phyloP scores from a whole-genome alignment of 2,888 invertebrate genomes.

The Tuberolachnus salignus region DNA sequence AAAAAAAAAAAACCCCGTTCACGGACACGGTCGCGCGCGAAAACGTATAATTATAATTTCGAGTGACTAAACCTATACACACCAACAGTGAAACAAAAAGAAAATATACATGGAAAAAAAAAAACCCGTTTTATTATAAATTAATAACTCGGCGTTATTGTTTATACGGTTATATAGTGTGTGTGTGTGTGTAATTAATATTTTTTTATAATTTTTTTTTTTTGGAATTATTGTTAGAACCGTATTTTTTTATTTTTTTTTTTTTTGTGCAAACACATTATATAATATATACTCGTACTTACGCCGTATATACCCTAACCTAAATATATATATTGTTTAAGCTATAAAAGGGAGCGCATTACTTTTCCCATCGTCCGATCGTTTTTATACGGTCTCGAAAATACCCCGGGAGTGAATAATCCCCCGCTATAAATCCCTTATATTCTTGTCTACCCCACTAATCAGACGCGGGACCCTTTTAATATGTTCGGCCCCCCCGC shows the following conservation, averaged over 20 bases:
- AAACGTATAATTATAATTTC: too few relatives aligned
- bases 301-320: too few relatives aligned
- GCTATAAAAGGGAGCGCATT: constrained; percentile 15
- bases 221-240: not conserved
- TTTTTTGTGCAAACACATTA: constrained; percentile 33
- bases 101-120: too few relatives aligned
- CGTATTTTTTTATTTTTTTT: too few relatives aligned
- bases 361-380: constrained; percentile 14
- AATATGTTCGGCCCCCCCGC: constrained; percentile 10
- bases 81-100: too few relatives aligned
- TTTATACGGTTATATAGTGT: too few relatives aligned
- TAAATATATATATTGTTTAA: too few relatives aligned
- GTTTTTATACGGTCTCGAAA: constrained; percentile 29
- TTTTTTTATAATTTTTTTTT: constrained; percentile 5
- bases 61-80: too few relatives aligned
- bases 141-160: too few relatives aligned
- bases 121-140: too few relatives aligned
- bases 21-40: too few relatives aligned
- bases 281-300: constrained; percentile 2
- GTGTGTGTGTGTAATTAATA: not conserved
- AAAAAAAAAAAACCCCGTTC: too few relatives aligned
- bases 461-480: constrained; percentile 37
- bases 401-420: constrained; percentile 30
- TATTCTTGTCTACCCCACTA: constrained; percentile 22
- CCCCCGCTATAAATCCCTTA: constrained; percentile 25